Percentiles rank a stretch among this genome's conserved stretches.
These are phyloP conservation scores for Anas platyrhynchos DNA, from an alignment of 2,113 vertebrate genomes.

Conservation along the genomic window DNA sequence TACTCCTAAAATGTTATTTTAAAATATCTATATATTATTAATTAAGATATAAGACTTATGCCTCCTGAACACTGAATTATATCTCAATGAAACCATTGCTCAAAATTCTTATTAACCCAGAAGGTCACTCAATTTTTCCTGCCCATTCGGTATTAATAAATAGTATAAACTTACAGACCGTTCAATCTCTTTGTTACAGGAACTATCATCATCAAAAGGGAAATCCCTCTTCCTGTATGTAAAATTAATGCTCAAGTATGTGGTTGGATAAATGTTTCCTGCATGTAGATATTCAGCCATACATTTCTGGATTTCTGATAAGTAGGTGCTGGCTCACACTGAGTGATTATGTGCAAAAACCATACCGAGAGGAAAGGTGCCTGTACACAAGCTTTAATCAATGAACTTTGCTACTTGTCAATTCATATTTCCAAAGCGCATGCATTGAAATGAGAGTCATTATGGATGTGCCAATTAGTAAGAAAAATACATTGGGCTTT, in stretches of 20 bases:
- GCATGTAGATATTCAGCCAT: background rate
- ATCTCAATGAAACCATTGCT: constrained; percentile 70
- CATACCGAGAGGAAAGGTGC: background rate
- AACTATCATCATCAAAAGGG: constrained; percentile 63
- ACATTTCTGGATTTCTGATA: constrained; percentile 5
- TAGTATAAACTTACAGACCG: constrained; percentile 55
- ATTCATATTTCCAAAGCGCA: constrained; percentile 28
- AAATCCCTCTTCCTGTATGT: constrained; percentile 58
- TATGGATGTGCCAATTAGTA: constrained; percentile 30
- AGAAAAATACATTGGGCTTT: constrained; percentile 36
- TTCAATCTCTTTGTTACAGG: constrained; percentile 64
- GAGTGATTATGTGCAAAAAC: constrained; percentile 12
- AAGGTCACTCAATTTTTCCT: constrained; percentile 73
- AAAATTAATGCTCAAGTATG: constrained; percentile 56
- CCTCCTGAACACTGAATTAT: constrained; percentile 68
- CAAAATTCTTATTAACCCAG: constrained; percentile 77
- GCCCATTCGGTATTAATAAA: constrained; percentile 69
- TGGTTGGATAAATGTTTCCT: constrained; percentile 39
- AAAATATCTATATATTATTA: constrained; percentile 76
- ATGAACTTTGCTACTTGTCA: constrained; percentile 43
- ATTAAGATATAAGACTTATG: constrained; percentile 63
- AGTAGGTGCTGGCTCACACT: background rate
- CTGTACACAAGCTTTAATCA: constrained; percentile 24
- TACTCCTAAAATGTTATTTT: constrained; percentile 71
- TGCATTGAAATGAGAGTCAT: constrained; percentile 28